Conservation (phyloP, 2,113 vertebrate genomes). For the Andinoacara biseriatus region DNA sequence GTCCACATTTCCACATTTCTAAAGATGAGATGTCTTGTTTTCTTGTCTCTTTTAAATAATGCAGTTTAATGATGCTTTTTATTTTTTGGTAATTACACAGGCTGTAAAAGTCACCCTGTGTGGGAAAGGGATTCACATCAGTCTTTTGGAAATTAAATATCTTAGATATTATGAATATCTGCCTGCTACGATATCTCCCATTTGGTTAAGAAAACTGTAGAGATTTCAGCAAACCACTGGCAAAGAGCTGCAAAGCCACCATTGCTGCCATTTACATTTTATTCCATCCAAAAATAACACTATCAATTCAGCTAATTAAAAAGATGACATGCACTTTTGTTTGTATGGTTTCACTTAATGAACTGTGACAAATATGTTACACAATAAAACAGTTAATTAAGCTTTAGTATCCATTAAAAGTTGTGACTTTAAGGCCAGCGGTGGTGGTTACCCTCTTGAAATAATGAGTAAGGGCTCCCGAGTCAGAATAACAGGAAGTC, state of each 20-base stretch:
- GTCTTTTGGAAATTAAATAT: not conserved
- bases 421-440: not conserved
- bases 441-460: not conserved
- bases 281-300: not conserved
- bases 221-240: not conserved
- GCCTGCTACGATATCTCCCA: not conserved
- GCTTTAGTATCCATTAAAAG: not conserved
- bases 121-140: not conserved
- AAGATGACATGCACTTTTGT: not conserved
- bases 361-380: conserved; percentile 3
- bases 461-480: not conserved
- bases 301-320: conserved; percentile 16
- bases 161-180: conserved; percentile 12
- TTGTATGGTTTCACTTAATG: conserved; percentile 4
- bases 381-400: not conserved
- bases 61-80: not conserved
- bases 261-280: conserved; percentile 7
- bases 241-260: not conserved
- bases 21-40: conserved; percentile 1
- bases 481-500: not conserved
- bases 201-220: not conserved
- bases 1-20: conserved; percentile 31
- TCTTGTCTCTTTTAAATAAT: conserved; percentile 35
- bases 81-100: not conserved
- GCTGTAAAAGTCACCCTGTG: not conserved